Percentiles rank a stretch among this genome's conserved stretches.
Conservation (phyloP, 2,797 vertebrate species). For the Platalea minor region DNA sequence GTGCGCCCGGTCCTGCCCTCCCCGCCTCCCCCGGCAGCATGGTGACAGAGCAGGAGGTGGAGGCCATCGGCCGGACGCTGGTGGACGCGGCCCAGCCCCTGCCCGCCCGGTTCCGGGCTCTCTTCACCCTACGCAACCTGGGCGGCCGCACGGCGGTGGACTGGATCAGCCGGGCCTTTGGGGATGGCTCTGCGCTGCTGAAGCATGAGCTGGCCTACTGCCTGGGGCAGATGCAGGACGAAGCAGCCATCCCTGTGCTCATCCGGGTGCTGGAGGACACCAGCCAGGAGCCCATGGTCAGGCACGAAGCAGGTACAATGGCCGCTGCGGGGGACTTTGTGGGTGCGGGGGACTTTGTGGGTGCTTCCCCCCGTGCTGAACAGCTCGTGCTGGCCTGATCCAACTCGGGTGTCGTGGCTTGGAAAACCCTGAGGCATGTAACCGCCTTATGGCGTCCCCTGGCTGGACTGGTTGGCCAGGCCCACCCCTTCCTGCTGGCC, state of each 20-base stretch:
- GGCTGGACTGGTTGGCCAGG: background rate
- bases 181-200: constrained; percentile 86
- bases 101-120: constrained; percentile 85
- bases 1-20: background rate
- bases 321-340: background rate
- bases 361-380: accelerated
- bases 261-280: constrained; percentile 80
- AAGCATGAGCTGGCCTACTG: constrained; percentile 96
- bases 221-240: constrained; percentile 93
- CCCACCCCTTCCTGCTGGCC: background rate
- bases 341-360: no score
- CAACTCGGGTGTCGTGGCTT: accelerated
- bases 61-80: constrained; percentile 78
- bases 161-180: constrained; percentile 88
- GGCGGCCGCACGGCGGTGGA: constrained; percentile 82
- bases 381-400: background rate
- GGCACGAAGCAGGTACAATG: constrained; percentile 89
- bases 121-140: constrained; percentile 91
- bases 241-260: constrained; percentile 81
- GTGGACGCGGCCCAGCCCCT: constrained; percentile 78
- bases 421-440: background rate
- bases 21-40: constrained; percentile 27
- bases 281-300: constrained; percentile 90
- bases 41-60: constrained; percentile 76
- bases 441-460: accelerated